Base-by-base conservation (phyloP, 1,140 invertebrate species). In the Cherax destructor region DNA sequence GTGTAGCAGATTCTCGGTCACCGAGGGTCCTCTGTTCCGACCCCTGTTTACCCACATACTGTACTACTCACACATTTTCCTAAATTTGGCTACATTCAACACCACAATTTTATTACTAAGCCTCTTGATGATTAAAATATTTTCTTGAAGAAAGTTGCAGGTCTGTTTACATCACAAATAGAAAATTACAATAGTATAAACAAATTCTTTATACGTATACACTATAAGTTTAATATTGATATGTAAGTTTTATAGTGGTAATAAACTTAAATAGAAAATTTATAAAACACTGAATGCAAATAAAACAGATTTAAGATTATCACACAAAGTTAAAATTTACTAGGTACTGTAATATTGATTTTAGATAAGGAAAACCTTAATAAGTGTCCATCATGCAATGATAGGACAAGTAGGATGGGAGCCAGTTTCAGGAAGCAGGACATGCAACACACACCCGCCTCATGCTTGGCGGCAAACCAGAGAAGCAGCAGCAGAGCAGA, bases 1-100 rank as follows among this genome's bases (percentile, higher is more conserved):
- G 81, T 24, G 74, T 85, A 69, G 72, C 83, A 10, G 83, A 49
- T 76, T 91, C 88, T 0, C 74, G 56, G 49, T 79, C 80, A 13
- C 81, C 88, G 16, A 52, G 24, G 74, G 50, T 78, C 88, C 74
- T 77, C 50, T 76, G 69, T 41, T 89, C 80, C 72, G 24, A 80
- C 13, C 72, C 80, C 80, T 83, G 59, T n/a, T 41, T 79, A 50
- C 9, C 69, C 49, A 61, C n/a, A 87, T 41, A 84, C 72, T 84
- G 30, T 61, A 84, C 72, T 84, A n/a, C 47, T 24, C 65, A 69
- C 24, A 21, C 9, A 30, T 74, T 74, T 74, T 24, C 24, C 69
- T 4, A 24, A 30, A 30, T 30, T 30, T 74, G 30, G 24, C 69
- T 74, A 30, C n/a, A 69, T 6, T 69, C 65, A 18, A 18, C 21